Base-by-base conservation (phyloP, 2,888 invertebrate species). In the Rhimphoctona megacephalus region DNA sequence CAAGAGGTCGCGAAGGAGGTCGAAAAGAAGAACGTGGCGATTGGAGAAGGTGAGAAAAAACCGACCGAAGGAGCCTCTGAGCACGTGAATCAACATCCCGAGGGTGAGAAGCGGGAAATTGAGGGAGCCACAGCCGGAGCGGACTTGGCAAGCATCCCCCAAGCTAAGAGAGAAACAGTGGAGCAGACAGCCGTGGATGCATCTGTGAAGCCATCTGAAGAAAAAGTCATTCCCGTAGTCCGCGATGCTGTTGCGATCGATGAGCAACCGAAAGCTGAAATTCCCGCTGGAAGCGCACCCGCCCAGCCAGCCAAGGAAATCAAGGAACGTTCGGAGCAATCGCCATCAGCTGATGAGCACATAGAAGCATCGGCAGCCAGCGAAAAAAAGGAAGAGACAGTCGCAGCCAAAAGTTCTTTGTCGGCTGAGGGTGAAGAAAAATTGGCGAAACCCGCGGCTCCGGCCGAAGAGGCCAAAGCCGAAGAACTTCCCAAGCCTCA, bases 391-490 rank as follows among this genome's bases (percentile, higher is more conserved):
- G 86, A 88, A 5, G 66, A 80, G 1, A n/a, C 72, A 57, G 19
- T 81, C 0, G 25, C 49, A 17, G 17, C 25, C 39, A 85, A 84
- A 72, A 77, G 84, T 66, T 86, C 87, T 22, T 86, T 84, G 11
- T 70, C 88, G 14, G 46, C 66, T 33, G 89, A 89, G 61, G 86
- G 70, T 54, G 85, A 85, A 9, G 90, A 90, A 66, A 89, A 90
- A 64, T 82, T 57, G 52, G 76, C 73, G 3, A 88, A 86, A 43
- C 79, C 25, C 25, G 57, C 25, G 73, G 82, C 52, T n/a, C 78
- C 78, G 17, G 79, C 79, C 85, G 94, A 94, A 83, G 90, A 90
- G 86, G 90, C 89, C 94, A 95, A 90, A 94, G 93, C 94, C 70
- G 95, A 95, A 85, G 92, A 90, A 81, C 92, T 90, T 39, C 91